A percentile compares a stretch with the other conserved stretches of the same genome.
Conservation (phyloP, 92 coral and sea anemone species). For the Isaurus tuberculatus region DNA sequence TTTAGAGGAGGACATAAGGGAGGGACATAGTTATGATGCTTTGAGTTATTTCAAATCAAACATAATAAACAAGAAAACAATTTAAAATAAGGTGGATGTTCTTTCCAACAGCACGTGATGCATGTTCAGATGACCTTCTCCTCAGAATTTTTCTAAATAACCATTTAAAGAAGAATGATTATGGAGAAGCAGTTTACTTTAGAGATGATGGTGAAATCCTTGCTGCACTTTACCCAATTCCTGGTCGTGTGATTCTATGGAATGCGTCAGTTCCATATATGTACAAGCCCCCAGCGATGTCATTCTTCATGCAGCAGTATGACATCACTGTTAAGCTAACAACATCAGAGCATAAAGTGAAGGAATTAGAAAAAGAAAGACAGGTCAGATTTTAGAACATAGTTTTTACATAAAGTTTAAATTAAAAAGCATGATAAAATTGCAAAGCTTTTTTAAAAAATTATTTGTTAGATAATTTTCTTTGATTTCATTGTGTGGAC, state of each 20-base stretch:
- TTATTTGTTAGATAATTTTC: background rate
- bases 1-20: too few species aligned
- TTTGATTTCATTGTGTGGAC: background rate
- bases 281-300: slow-evolving; percentile 94
- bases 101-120: slow-evolving; percentile 36
- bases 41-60: too few species aligned
- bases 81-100: too few species aligned
- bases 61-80: too few species aligned
- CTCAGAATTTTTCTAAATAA: slow-evolving; percentile 75
- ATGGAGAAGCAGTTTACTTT: slow-evolving; percentile 90
- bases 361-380: slow-evolving; percentile 44
- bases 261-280: slow-evolving; percentile 75
- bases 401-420: background rate
- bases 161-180: slow-evolving; percentile 85
- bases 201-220: slow-evolving; percentile 78
- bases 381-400: slow-evolving; percentile 59
- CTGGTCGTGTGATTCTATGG: slow-evolving; percentile 88
- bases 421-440: too few species aligned
- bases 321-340: slow-evolving; percentile 72
- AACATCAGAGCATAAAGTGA: slow-evolving; percentile 74
- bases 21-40: too few species aligned
- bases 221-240: slow-evolving; percentile 76
- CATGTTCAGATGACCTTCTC: slow-evolving; percentile 66
- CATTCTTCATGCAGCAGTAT: slow-evolving; percentile 80
- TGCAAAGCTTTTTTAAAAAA: too few species aligned